Conservation (phyloP, 2,797 vertebrate genomes). For the Anguilla marmorata region DNA sequence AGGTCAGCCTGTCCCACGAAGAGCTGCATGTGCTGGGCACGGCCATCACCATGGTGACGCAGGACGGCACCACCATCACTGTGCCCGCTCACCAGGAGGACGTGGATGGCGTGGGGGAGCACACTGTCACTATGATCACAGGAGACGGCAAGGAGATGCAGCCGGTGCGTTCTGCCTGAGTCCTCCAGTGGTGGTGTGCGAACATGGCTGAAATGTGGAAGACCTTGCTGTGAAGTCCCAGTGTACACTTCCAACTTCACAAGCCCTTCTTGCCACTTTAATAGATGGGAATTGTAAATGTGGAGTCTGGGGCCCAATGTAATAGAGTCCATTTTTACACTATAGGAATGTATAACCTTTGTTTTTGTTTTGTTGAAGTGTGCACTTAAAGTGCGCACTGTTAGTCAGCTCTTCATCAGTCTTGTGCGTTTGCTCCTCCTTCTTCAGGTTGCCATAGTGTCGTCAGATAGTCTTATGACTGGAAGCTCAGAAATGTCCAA, state of each 20-base stretch:
- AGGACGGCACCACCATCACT: constrained; percentile 57
- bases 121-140: constrained; percentile 60
- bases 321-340: neutral
- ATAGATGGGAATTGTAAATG: neutral
- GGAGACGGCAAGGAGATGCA: constrained; percentile 54
- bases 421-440: neutral
- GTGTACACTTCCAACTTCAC: neutral
- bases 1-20: constrained; percentile 68
- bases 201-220: neutral
- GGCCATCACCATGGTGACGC: constrained; percentile 69
- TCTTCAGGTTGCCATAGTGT: constrained; percentile 68
- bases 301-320: neutral
- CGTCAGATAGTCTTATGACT: constrained; percentile 61
- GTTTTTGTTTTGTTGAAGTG: neutral
- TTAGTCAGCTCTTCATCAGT: neutral
- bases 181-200: neutral
- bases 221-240: neutral
- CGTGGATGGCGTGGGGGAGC: constrained; percentile 43
- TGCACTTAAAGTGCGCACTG: neutral
- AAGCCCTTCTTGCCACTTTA: neutral
- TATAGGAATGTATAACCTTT: neutral
- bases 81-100: constrained; percentile 52
- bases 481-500: constrained; percentile 54
- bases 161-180: constrained; percentile 54
- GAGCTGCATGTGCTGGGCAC: constrained; percentile 71